These are phyloP conservation scores for Drosophila pseudotalamancana DNA, from an alignment of 2,888 invertebrate genomes.

Conservation along the genomic window DNA sequence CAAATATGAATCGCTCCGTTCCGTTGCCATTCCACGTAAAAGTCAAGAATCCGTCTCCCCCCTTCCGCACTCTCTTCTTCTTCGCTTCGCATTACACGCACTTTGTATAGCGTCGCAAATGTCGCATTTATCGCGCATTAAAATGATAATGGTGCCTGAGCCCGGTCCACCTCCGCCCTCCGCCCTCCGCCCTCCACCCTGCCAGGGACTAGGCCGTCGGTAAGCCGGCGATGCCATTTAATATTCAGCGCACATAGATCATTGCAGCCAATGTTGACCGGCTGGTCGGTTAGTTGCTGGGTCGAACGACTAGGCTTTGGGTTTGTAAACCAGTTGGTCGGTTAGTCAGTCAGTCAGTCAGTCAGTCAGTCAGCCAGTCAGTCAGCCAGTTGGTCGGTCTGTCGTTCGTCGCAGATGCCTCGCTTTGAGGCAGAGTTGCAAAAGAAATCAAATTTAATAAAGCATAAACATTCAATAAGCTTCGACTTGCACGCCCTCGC, in stretches of 20 bases:
- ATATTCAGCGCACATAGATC: slow-evolving; percentile 84
- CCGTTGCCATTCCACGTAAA: slow-evolving; percentile 17
- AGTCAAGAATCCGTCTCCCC: slow-evolving; percentile 41
- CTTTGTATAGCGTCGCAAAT: slow-evolving; percentile 81
- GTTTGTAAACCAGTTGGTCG: slow-evolving; percentile 11
- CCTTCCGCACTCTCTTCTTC: slow-evolving; percentile 3
- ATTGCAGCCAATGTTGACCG: slow-evolving; percentile 81
- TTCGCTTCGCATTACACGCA: slow-evolving; percentile 75
- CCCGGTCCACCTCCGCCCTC: background rate
- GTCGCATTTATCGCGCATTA: slow-evolving; percentile 83
- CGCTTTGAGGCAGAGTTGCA: slow-evolving; percentile 37
- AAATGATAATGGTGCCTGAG: slow-evolving; percentile 81
- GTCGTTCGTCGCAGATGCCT: slow-evolving; percentile 33
- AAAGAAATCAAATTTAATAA: slow-evolving; percentile 84
- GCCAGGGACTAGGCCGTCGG: slow-evolving; percentile 20
- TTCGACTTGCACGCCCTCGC: slow-evolving; percentile 43
- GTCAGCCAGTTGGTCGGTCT: slow-evolving; percentile 13
- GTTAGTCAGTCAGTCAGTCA: slow-evolving; percentile 2
- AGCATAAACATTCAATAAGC: slow-evolving; percentile 85
- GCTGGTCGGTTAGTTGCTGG: slow-evolving; percentile 28
- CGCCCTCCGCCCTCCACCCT: background rate
- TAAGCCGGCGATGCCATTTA: slow-evolving; percentile 70
- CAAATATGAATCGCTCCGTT: slow-evolving; percentile 66
- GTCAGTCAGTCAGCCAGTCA: slow-evolving; percentile 8
- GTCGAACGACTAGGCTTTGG: slow-evolving; percentile 25